Percentiles rank a stretch among this genome's conserved stretches.
phyloP scores from a whole-genome alignment of 2,888 invertebrate genomes.

The Sminthurides aquaticus region DNA sequence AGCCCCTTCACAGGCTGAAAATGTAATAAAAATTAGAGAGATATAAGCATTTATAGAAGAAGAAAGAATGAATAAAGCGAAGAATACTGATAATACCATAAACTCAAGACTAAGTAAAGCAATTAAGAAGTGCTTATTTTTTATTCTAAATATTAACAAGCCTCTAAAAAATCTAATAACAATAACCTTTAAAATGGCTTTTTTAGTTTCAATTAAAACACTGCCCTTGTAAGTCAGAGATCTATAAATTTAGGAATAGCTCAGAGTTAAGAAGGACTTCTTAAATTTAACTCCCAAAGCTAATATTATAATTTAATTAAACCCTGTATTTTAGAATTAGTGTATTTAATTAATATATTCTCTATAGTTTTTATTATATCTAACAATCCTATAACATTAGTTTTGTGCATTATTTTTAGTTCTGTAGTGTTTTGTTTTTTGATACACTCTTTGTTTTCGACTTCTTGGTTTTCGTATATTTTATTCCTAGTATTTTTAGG shows the following conservation, averaged over 20 bases:
- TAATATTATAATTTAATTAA: conserved; percentile 59
- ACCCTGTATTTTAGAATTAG: conserved; percentile 52
- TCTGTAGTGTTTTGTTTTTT: conserved; percentile 51
- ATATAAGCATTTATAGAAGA: background rate
- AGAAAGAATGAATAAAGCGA: background rate
- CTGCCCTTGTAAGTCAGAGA: conserved; percentile 63
- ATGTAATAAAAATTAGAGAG: background rate
- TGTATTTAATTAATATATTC: conserved; percentile 43
- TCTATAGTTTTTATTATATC: conserved; percentile 45
- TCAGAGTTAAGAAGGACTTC: conserved; percentile 45
- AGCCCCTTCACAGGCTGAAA: conserved; percentile 11
- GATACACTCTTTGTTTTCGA: conserved; percentile 51
- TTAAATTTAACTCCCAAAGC: conserved; percentile 61
- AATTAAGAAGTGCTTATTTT: background rate
- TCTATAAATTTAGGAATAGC: conserved; percentile 46
- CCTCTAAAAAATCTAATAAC: background rate
- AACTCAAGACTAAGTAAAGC: background rate
- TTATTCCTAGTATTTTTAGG: conserved; percentile 58
- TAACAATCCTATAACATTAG: conserved; percentile 53
- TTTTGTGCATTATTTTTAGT: conserved; percentile 52
- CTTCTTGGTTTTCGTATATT: conserved; percentile 57
- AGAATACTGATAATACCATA: background rate
- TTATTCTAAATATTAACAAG: background rate
- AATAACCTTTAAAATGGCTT: conserved; percentile 41
- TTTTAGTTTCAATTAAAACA: conserved; percentile 54